Percentiles rank a stretch among this genome's conserved stretches.
These are phyloP conservation scores for Cirrhinus mrigala DNA, from an alignment of 2,797 vertebrate species.

Conservation along the genomic window DNA sequence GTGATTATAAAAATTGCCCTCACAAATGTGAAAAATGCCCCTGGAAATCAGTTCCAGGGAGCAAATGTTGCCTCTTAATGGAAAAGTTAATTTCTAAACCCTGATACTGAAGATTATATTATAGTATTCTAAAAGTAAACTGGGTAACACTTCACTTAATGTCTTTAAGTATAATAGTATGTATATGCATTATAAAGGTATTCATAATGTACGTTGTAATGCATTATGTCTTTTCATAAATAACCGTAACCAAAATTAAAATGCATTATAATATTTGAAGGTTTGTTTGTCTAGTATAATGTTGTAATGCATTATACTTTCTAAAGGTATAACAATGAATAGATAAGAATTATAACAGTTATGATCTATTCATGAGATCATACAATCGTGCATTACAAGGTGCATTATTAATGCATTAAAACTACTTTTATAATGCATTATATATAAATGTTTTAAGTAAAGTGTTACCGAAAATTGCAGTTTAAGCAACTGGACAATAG, in stretches of 20 bases:
- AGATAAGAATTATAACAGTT: neutral
- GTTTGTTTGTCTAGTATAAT: neutral
- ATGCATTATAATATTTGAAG: neutral
- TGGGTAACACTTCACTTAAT: neutral
- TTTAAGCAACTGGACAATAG: neutral
- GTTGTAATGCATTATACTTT: neutral
- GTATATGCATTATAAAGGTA: too few relatives aligned
- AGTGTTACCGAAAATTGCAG: neutral
- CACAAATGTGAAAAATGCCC: too few relatives aligned
- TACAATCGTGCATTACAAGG: neutral
- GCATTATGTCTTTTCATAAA: neutral
- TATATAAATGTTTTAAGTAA: neutral
- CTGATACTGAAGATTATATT: too few relatives aligned
- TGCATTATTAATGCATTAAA: neutral
- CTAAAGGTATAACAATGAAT: neutral
- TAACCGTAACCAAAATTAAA: neutral
- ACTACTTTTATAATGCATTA: neutral
- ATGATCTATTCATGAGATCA: neutral
- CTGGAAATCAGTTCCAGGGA: too few relatives aligned
- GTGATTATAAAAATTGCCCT: too few relatives aligned
- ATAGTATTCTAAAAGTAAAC: neutral
- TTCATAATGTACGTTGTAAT: too few relatives aligned
- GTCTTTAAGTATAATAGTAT: neutral
- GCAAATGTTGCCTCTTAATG: too few relatives aligned
- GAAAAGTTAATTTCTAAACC: too few relatives aligned